Conservation (phyloP, 2,113 vertebrate species). For the Melanocharis versteri region DNA sequence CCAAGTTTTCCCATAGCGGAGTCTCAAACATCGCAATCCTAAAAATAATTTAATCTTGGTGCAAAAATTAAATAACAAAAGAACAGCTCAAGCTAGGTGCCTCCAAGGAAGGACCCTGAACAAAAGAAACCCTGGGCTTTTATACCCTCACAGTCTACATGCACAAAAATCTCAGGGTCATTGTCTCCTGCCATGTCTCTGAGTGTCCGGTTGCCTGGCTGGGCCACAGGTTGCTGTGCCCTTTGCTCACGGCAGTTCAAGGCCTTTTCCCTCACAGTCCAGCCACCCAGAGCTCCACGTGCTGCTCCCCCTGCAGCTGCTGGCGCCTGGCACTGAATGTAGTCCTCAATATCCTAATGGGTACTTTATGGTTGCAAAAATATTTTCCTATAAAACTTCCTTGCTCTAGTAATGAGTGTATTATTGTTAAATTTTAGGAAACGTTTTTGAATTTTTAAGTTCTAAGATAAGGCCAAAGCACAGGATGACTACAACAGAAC, state of each 20-base stretch:
- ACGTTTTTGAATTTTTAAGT: not conserved
- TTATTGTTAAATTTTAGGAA: not conserved
- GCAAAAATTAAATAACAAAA: not conserved
- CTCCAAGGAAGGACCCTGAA: not conserved
- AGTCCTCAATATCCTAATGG: not conserved
- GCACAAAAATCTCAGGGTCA: no score
- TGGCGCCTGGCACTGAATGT: accelerated
- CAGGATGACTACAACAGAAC: not conserved
- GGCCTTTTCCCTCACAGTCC: accelerated
- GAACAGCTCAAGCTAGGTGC: not conserved
- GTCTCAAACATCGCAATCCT: accelerated
- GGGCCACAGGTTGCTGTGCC: not conserved
- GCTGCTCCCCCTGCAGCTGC: not conserved
- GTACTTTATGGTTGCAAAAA: not conserved
- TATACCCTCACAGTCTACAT: not conserved
- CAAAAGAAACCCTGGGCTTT: not conserved
- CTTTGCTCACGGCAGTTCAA: not conserved
- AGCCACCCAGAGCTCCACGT: not conserved
- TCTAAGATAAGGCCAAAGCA: not conserved
- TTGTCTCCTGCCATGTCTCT: not conserved
- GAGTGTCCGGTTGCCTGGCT: not conserved
- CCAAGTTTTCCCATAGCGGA: not conserved
- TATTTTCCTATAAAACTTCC: not conserved
- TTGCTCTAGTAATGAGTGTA: not conserved
- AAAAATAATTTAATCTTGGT: not conserved